Evolutionary conservation across 2,797 vertebrate species (phyloP).

Genomic region (Parauchenoglanis punctatus): DNA sequence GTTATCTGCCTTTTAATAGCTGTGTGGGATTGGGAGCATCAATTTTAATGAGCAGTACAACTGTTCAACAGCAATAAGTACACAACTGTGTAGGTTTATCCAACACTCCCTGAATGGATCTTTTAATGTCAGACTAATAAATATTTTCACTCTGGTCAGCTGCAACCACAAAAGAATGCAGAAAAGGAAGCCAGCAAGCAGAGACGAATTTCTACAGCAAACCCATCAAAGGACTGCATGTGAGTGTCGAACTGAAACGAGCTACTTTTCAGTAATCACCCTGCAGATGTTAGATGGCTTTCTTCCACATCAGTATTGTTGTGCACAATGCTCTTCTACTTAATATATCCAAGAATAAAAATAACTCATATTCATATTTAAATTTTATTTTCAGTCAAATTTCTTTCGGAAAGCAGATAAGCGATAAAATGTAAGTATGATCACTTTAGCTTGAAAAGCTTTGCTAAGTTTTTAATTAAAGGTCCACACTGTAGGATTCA

Average conservation of each 20-base stretch:
- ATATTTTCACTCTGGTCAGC: constrained; percentile 59
- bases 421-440: constrained; percentile 59
- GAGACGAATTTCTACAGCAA: constrained; percentile 72
- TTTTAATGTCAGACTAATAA: constrained; percentile 30
- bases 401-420: constrained; percentile 68
- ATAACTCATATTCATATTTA: neutral
- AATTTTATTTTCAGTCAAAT: constrained; percentile 57
- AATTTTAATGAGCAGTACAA: constrained; percentile 11
- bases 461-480: neutral
- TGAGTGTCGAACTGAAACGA: constrained; percentile 58
- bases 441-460: neutral
- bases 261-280: constrained; percentile 1
- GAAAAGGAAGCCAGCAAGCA: constrained; percentile 51
- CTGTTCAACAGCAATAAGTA: constrained; percentile 5
- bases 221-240: constrained; percentile 70
- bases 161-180: constrained; percentile 55
- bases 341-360: constrained; percentile 21
- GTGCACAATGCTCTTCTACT: constrained; percentile 4
- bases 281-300: constrained; percentile 7
- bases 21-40: constrained; percentile 8
- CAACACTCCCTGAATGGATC: neutral
- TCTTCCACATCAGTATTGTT: constrained; percentile 5
- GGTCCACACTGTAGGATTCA: no score
- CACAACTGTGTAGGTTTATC: neutral
- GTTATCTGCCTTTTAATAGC: constrained; percentile 11